phyloP scores from a whole-genome alignment of 2,113 vertebrate genomes.

The Isichthys henryi region DNA sequence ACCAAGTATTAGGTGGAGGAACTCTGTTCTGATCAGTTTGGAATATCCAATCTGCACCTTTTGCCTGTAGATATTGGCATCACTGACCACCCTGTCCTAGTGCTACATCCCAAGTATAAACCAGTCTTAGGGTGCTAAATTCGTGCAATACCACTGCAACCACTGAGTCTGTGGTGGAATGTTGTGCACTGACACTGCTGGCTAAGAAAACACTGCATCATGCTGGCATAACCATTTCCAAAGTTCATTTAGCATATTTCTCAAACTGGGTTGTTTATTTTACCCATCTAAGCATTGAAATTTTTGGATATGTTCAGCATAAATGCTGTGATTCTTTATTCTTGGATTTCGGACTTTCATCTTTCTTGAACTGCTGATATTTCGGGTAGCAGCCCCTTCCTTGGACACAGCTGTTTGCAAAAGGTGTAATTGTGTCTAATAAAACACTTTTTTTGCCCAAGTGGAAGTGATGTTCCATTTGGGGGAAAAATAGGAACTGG shows the following conservation, averaged over 20 bases:
- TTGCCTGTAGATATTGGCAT: not conserved
- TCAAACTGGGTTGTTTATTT: not conserved
- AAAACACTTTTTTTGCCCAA: not conserved
- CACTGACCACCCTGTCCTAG: not conserved
- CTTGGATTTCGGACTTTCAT: not conserved
- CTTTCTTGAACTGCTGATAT: not conserved
- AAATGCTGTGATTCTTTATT: not conserved
- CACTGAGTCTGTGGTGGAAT: not conserved
- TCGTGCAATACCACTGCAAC: not conserved
- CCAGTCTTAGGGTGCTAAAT: not conserved
- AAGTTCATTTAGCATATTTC: not conserved
- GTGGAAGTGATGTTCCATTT: not conserved
- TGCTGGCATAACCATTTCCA: not conserved
- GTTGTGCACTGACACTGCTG: not conserved
- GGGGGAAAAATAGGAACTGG: not conserved
- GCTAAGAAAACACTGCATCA: not conserved
- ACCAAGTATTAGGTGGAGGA: not conserved
- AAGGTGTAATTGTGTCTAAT: not conserved
- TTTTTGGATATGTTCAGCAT: slow-evolving; percentile 2
- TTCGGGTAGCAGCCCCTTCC: not conserved
- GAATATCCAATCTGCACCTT: not conserved
- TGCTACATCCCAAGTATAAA: not conserved
- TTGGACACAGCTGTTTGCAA: slow-evolving; percentile 1
- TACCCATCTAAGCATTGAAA: not conserved
- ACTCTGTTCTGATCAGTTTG: too few relatives aligned